Base-by-base conservation (phyloP, 1,140 invertebrate species). In the Cheumatopsyche charites region DNA sequence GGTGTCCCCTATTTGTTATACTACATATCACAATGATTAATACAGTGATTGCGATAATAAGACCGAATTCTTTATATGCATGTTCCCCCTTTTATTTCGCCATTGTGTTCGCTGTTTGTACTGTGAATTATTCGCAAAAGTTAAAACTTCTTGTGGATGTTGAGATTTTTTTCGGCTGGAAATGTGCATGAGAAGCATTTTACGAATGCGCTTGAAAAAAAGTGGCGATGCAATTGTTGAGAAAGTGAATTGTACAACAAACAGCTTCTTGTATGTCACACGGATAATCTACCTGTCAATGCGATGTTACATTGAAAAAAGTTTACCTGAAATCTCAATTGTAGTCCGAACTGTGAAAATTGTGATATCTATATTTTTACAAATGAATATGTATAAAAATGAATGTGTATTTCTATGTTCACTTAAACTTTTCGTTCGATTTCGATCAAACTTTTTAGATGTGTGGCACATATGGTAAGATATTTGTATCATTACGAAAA, bases 211-310 rank as follows among this genome's bases (percentile, higher is more conserved):
- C 13, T 49, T 21, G 5, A 15, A 36, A 36, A n/a, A 21, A 49
- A 49, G 19, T 49, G n/a, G n/a, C 13, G 13, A n/a, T 13, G 26
- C 42, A 63, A 15, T 45, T 63, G 62, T 63, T 63, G 42, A 3
- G 49, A 67, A 67, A 15, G 43, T 36, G 47, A 67, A 29, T 67
- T 49, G 65, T 49, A 49, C 65, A 67, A 68, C 25, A 21, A 55
- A 58, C 45, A 70, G 25, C 23, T 26, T 70, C 17, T 70, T 42
- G 52, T 45, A 62, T 62, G 17, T 70, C 68, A 25, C 29, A 42
- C 19, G 68, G 58, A 62, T 70, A 62, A 70, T 70, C 68, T 70
- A 70, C 68, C 68, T 70, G 68, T 62, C 68, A 70, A 23, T 70
- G 67, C 13, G 15, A 23, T 36, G 36, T 36, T 29, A 9, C 9